phyloP scores from a whole-genome alignment of 1,140 invertebrate species.

The Aphis craccivora region DNA sequence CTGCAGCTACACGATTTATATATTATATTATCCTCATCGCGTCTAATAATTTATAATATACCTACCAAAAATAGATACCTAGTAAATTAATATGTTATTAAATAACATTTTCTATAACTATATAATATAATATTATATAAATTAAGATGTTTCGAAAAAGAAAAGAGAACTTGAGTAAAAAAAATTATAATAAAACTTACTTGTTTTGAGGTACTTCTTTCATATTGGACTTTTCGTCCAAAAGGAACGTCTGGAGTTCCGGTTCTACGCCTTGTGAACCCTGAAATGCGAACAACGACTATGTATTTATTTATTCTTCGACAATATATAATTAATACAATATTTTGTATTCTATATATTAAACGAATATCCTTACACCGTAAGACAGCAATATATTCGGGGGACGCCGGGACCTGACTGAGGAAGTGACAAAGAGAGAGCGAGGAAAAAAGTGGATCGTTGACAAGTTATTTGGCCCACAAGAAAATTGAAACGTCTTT shows the following conservation, averaged over 20 bases:
- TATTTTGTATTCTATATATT: background rate
- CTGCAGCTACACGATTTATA: background rate
- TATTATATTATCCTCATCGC: background rate
- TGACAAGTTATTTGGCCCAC: slow-evolving; percentile 43
- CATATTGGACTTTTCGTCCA: slow-evolving; percentile 49
- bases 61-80: no score
- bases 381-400: background rate
- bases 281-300: background rate
- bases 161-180: background rate
- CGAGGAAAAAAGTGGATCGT: slow-evolving; percentile 8
- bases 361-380: background rate
- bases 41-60: background rate
- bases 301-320: background rate
- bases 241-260: slow-evolving; percentile 47
- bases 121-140: background rate
- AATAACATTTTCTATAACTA: background rate
- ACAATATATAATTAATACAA: background rate
- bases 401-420: background rate
- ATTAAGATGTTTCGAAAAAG: background rate
- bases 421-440: background rate
- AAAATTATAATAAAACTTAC: slow-evolving; percentile 62
- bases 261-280: background rate
- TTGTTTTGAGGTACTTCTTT: background rate
- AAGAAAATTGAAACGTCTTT: slow-evolving; percentile 28
- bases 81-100: no score